Percentiles rank a stretch among this genome's conserved stretches.
Conservation (phyloP, 2,888 invertebrate species). For the Phyllotreta cruciferae region DNA sequence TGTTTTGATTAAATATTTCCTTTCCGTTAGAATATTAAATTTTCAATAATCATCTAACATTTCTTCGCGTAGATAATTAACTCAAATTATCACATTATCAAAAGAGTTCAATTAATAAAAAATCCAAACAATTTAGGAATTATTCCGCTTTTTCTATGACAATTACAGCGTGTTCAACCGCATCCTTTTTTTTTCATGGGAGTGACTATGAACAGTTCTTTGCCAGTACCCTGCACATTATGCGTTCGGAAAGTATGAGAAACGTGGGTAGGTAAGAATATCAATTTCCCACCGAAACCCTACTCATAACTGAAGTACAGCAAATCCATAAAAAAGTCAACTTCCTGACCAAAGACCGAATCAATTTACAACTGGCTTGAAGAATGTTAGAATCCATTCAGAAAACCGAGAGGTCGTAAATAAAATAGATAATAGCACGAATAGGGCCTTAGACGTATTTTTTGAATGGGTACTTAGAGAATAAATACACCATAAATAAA, state of each 20-base stretch:
- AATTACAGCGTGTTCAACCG: conserved; percentile 1
- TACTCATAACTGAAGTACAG: conserved; percentile 21
- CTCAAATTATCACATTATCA: too few relatives aligned
- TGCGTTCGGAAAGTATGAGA: conserved; percentile 17
- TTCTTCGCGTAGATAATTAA: too few relatives aligned
- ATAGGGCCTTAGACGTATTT: conserved; percentile 13
- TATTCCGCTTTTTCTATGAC: not conserved
- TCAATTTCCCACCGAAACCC: conserved; percentile 22
- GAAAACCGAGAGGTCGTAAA: conserved; percentile 31
- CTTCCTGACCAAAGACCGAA: conserved; percentile 33
- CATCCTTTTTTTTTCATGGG: conserved; percentile 11
- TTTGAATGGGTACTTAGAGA: conserved; percentile 10
- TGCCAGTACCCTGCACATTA: not conserved
- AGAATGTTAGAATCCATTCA: conserved; percentile 29
- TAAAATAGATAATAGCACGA: conserved; percentile 23
- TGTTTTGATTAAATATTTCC: too few relatives aligned
- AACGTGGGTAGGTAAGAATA: conserved; percentile 17
- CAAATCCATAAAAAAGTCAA: conserved; percentile 31
- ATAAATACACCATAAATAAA: conserved; percentile 14
- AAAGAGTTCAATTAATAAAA: not conserved
- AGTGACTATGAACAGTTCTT: conserved; percentile 12
- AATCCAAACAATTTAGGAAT: not conserved
- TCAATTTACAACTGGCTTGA: conserved; percentile 34
- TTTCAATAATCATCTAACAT: too few relatives aligned
- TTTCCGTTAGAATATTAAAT: too few relatives aligned